Conservation (phyloP, 2,888 invertebrate species). For the Mamestra brassicae region DNA sequence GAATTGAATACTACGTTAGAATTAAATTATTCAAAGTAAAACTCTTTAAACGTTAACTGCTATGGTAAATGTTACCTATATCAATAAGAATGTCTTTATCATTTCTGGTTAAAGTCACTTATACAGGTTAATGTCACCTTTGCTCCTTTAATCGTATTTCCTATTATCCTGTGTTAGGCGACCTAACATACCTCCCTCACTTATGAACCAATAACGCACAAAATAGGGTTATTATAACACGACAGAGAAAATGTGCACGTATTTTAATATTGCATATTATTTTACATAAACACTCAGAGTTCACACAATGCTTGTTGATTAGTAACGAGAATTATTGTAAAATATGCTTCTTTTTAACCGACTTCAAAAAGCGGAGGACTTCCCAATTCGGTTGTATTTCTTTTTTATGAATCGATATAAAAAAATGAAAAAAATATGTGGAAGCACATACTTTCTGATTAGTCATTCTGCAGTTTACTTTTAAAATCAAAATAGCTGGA, state of each 20-base stretch:
- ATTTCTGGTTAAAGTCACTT: slow-evolving; percentile 24
- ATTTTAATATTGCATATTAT: neutral
- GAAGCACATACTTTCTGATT: no score
- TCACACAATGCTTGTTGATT: no score
- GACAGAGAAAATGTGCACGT: neutral
- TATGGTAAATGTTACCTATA: slow-evolving; percentile 1
- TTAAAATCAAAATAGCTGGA: no score
- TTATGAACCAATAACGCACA: slow-evolving; percentile 43
- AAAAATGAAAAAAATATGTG: no score
- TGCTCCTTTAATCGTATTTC: slow-evolving; percentile 21
- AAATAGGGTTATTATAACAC: slow-evolving; percentile 14
- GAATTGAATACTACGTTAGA: slow-evolving; percentile 11
- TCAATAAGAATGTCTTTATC: neutral
- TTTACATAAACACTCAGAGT: no score
- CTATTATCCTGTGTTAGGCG: slow-evolving; percentile 17
- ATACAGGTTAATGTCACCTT: slow-evolving; percentile 26
- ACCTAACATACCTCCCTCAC: slow-evolving; percentile 28
- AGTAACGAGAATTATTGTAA: no score
- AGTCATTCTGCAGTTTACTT: no score
- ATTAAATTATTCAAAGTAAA: slow-evolving; percentile 22
- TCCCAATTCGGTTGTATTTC: no score
- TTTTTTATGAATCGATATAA: no score
- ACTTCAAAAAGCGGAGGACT: no score
- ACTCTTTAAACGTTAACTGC: slow-evolving; percentile 13
- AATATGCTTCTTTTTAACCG: no score